Evolutionary conservation across 2,797 vertebrate genomes (phyloP), one percentile per base, ranked within the genome.

Genomic region (Tamandua tetradactyla): DNA sequence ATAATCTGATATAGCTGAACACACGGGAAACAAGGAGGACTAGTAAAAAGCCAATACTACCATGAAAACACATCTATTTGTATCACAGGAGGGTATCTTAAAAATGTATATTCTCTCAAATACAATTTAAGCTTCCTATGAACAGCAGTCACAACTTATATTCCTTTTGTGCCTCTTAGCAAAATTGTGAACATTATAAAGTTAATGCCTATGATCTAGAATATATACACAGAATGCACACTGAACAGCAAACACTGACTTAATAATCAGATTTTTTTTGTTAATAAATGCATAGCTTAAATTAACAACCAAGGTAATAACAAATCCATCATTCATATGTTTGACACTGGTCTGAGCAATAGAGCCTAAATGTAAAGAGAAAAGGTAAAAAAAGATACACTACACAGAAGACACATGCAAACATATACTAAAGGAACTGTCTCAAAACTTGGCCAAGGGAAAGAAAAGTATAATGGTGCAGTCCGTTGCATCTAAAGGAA

Each of bases 61-160:
- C 32, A 79, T 64, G 30, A 69, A 85, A 74, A 61, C 9, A 44
- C 30, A 61, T 6, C 74, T 75, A 52, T 64, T 75, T 76, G 25
- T 75, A 75, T 15, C 5, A 87, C 47, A 57, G 44, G 27, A 85
- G 66, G 14, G 18, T 62, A 92, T 81, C 75, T 71, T 87, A 59
- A 75, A 95, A 95, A 17, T 23, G 44, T 40, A 64, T 81, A 32
- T 80, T 69, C 44, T 75, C 25, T 93, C 85, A 95, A 90, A 49
- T 78, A 93, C 44, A 93, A 57, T 13, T 40, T 87, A 35, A 44
- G 17, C 71, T 95, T 91, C 71, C 23, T 76, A 35, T 88, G 32
- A 69, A 55, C 35, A 82, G 79, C 9, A 72, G 62, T 47, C 62
- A 78, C 30, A 89, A 78, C 2, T 35, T 37, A 1, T 37, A 37